Base-by-base conservation (phyloP, 1,140 invertebrate species). In the Leptinotarsa defecta region DNA sequence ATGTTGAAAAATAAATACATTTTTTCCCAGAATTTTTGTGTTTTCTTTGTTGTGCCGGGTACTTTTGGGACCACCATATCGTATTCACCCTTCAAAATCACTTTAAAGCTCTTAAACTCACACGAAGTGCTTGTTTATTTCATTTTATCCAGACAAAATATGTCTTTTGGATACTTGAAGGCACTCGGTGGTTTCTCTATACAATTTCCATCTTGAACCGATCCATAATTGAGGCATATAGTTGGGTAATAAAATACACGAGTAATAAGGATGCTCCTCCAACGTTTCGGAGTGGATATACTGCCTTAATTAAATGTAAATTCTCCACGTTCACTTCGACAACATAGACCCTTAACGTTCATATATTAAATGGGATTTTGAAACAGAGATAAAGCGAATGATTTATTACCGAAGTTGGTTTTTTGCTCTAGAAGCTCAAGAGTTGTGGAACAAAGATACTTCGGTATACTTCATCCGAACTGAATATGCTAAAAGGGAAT, bases 271-370 rank as follows among this genome's bases (percentile, higher is more conserved):
- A 65, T 27, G 20, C 24, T 22, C 11, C 20, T 65, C 17, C 3
- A 65, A 20, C 63, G 63, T 65, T 65, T 19, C 63, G 20, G 20
- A 65, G 20, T 65, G 63, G 63, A 65, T 65, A 65, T 65, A 65
- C 20, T 65, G 63, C 63, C 63, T 65, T 65, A 65, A 65, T 65
- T 65, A 65, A 65, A 65, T 65, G 63, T 65, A 65, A 65, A 65
- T 65, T 65, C 63, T 24, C 63, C 5, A 22, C 24, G 24, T 65
- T 65, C 63, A 27, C 63, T 24, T 65, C 63, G 63, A 65, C 63
- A 65, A 65, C 63, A 27, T 24, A 65, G 17, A 27, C 63, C 63
- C 63, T 65, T 62, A 62, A 62, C 61, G 61, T 62, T 20, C 63
- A 24, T 20, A 65, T 65, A 65, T 65, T 65, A 65, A 65, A 65